Percentiles rank a stretch among this genome's conserved stretches.
Conservation (phyloP, 2,888 invertebrate genomes). For the Stramonita haemastoma region DNA sequence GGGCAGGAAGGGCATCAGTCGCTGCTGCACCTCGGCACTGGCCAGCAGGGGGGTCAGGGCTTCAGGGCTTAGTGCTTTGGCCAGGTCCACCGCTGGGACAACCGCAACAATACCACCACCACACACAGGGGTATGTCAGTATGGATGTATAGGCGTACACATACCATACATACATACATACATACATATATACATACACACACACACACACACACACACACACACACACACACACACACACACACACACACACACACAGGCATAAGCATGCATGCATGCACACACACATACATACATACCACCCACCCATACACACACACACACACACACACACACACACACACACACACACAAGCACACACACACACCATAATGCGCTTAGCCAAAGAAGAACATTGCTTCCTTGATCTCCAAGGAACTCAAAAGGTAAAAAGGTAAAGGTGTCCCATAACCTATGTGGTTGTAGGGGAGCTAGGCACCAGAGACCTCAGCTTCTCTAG, state of each 20-base stretch:
- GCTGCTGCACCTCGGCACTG: slow-evolving; percentile 79
- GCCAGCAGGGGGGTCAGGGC: slow-evolving; percentile 79
- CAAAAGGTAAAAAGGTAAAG: no score
- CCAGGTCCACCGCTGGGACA: slow-evolving; percentile 64
- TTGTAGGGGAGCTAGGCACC: no score
- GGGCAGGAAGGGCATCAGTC: slow-evolving; percentile 78
- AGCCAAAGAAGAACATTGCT: no score
- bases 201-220: slow-evolving; percentile 8
- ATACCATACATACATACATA: neutral
- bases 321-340: neutral
- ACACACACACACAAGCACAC: neutral
- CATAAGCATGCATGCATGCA: neutral
- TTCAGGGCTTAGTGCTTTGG: slow-evolving; percentile 78
- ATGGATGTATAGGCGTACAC: neutral
- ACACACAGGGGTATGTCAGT: no score
- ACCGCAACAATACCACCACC: neutral
- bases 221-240: neutral
- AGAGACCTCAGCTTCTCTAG: no score
- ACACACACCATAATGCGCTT: no score
- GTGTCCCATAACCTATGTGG: no score
- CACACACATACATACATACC: neutral
- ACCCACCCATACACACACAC: neutral
- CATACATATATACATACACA: neutral
- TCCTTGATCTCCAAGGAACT: no score
- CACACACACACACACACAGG: neutral